phyloP scores from a whole-genome alignment of 2,113 vertebrate species.

The Actenoides hombroni region DNA sequence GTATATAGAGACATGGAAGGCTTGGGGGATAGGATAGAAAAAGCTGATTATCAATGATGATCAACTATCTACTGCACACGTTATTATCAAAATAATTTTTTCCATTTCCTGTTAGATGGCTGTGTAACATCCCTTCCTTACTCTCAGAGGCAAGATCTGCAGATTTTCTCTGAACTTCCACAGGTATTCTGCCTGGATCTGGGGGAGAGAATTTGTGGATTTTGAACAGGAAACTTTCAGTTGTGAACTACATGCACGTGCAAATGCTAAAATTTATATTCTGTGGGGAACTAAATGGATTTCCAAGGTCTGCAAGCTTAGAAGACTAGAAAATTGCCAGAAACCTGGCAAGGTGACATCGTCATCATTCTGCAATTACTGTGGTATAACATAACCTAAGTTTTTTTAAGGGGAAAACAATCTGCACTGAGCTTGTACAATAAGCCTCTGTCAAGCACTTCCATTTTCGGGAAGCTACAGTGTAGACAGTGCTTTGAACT shows the following conservation, averaged over 20 bases:
- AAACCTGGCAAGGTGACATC: not conserved
- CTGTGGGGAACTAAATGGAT: conserved; percentile 19
- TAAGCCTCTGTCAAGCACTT: not conserved
- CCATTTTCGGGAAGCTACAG: not conserved
- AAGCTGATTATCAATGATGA: not conserved
- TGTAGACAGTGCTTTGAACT: conserved; percentile 4
- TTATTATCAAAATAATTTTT: not conserved
- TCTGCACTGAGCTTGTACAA: not conserved
- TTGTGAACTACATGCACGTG: not conserved
- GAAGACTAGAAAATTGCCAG: conserved; percentile 19
- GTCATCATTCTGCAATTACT: conserved; percentile 4
- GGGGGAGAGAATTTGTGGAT: not conserved
- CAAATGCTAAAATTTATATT: conserved; percentile 36
- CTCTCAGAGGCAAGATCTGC: not conserved
- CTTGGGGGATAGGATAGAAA: not conserved
- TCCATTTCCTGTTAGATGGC: not conserved
- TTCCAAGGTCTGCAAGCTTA: not conserved
- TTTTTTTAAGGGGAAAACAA: conserved; percentile 20
- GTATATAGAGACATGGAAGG: not conserved
- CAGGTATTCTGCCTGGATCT: not conserved
- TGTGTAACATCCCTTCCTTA: not conserved
- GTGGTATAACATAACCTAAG: not conserved
- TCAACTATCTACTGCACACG: not conserved
- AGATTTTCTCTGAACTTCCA: not conserved
- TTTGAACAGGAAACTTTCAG: conserved; percentile 8